phyloP scores from a whole-genome alignment of 2,797 vertebrate genomes.

The Betta splendens region DNA sequence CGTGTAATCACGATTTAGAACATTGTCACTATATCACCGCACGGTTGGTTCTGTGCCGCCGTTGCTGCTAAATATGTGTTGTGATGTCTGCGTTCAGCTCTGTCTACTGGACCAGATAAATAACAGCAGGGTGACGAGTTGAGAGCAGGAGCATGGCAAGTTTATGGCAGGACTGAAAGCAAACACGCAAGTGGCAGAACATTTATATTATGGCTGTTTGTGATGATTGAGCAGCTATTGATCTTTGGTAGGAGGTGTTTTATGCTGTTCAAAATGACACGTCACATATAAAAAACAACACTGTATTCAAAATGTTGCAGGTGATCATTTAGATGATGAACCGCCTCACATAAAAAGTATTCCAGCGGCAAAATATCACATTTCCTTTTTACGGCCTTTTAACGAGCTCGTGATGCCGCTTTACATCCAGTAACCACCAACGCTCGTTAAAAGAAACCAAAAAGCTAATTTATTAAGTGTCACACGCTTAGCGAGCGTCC shows the following conservation, averaged over 20 bases:
- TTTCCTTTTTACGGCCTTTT: neutral
- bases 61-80: slow-evolving; percentile 51
- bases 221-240: slow-evolving; percentile 27
- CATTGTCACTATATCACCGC: slow-evolving; percentile 66
- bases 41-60: slow-evolving; percentile 43
- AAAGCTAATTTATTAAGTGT: neutral
- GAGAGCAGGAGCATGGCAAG: too few species aligned
- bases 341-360: neutral
- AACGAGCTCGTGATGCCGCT: neutral
- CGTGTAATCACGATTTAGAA: slow-evolving; percentile 66
- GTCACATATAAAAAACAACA: too few species aligned
- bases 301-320: neutral
- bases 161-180: too few species aligned
- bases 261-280: too few species aligned
- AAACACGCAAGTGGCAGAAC: neutral
- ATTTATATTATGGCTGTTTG: slow-evolving; percentile 11
- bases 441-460: slow-evolving; percentile 11
- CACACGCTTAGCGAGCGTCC: neutral
- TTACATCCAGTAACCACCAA: slow-evolving; percentile 1
- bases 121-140: slow-evolving; percentile 1
- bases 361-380: neutral
- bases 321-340: neutral
- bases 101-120: slow-evolving; percentile 20
- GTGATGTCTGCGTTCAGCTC: slow-evolving; percentile 28
- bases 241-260: slow-evolving; percentile 20